Base-by-base conservation (phyloP, 2,113 vertebrate genomes). In the Anolis sagrei region DNA sequence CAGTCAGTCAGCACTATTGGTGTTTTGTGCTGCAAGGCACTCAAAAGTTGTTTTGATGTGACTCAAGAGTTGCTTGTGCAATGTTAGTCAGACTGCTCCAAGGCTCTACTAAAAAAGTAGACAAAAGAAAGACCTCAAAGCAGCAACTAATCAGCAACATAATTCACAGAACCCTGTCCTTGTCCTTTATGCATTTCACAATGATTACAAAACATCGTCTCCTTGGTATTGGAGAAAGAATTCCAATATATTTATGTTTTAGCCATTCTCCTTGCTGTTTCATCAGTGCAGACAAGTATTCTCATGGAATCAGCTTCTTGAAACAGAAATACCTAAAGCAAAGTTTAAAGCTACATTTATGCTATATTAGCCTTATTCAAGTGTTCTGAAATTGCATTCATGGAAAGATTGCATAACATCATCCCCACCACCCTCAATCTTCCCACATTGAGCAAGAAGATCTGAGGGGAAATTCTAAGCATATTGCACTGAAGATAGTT, bases 1-100 rank as follows among this genome's bases (percentile, higher is more conserved):
- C 72, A 85, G 91, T 84, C 74, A 86, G 91, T 84, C 82, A 85
- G 51, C 29, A 18, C 51, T 85, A 85, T 9, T 68, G 64, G 25
- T 11, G 64, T 66, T 88, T 76, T 1, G 80, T 92, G 87, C 90
- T 89, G 85, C 61, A 83, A 83, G 91, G 39, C 86, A 85, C 64
- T 68, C 64, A 68, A 49, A 76, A 84, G 76, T 66, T 90, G 76
- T 79, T 93, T 92, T 82, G 77, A 82, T 85, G 66, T 27, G 34
- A 77, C 34, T 89, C 89, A 70, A 70, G 48, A 73, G 77, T 87
- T 85, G 75, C 90, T 92, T 85, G 66, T 64, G 70, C 74, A 58
- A 69, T 69, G 88, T 70, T 75, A 32, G 48, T 19, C 39, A 66
- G 36, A 23, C 44, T 73, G 80, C 64, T 93, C 79, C 81, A 58